Base-by-base conservation (phyloP, 2,888 invertebrate genomes). In the Eubasilissa splendida region DNA sequence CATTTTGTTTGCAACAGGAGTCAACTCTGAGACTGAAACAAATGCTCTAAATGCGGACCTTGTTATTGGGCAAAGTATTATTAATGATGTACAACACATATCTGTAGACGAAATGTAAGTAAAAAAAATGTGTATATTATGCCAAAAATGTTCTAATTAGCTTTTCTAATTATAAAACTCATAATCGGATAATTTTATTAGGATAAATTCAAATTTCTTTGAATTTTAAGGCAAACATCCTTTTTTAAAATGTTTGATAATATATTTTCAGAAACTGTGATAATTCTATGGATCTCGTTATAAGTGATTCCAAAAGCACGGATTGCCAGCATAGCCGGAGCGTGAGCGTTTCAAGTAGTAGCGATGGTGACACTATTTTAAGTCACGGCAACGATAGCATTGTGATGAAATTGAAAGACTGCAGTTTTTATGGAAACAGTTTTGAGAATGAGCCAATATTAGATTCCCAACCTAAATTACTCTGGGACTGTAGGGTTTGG, bases 401-500 rank as follows among this genome's bases (percentile, higher is more conserved):
- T 11, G 56, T 71, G 42, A n/a, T 71, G 10, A 71, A 53, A 56
- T 14, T 56, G 8, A 22, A 56, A 10, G 14, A 71, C 71, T 71
- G 4, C 42, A 53, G 56, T 31, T 56, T 71, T 11, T 56, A 71
- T 22, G 54, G 54, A 22, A 42, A 2, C 4, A 42, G 42, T 42
- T 42, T 42, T 5, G 31, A 10, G 31, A 56, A 71, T 12, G 71
- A 56, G 4, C 53, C 14, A 42, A 73, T 8, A 42, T 50, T 11
- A 4, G 22, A 75, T 33, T 11, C 58, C n/a, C 3, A 31, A 9
- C 76, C 50, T 14, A 42, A 77, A 9, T n/a, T 42, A 14, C 22
- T 56, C 12, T 81, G 81, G 81, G 81, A 81, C 56, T 81, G 77
- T 22, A 74, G 63, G 54, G 60, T 75, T 54, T 81, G 81, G 81